Base-by-base conservation (phyloP, 2,113 vertebrate genomes). In the Narcine bancroftii region DNA sequence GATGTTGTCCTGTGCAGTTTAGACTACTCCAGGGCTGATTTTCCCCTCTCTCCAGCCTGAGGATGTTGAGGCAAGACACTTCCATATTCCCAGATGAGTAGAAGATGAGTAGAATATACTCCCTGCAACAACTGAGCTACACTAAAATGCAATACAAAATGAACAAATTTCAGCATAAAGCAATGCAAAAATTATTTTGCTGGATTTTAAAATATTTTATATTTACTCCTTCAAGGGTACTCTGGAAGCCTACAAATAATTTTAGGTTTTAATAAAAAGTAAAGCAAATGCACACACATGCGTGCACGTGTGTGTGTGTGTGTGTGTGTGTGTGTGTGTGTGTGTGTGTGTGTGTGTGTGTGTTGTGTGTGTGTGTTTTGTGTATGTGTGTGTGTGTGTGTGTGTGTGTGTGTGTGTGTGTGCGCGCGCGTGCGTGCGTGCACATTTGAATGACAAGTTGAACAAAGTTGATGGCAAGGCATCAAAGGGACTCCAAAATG, bases 161-260 rank as follows among this genome's bases (percentile, higher is more conserved):
- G 36, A 91, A 26, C 6, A 91, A 45, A 29, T 91, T 47, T 69
- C 65, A 47, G 60, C 33, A 29, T 3, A 33, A 33, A 69, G 21
- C 24, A 42, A 24, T 24, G 13, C 6, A 24, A 91, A 91, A 33
- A 47, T 69, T 21, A 29, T 91, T 69, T 47, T 47, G 29, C 39
- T 69, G 24, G 6, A 60, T 89, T 56, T 89, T 89, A 65, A 89
- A 66, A 89, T 91, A 91, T 87, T 87, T 87, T 66, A 47, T 2
- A 33, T 45, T 45, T 45, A 24, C 10, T 91, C 65, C 36, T 69
- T 47, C 26, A 69, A 69, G 65, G 71, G 39, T 26, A 47, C 15
- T 91, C 39, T 2, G 29, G 65, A 69, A 45, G 69, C 63, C 24
- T 91, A 71, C 15, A 15, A 4, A 26, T 7, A 1, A 91, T 29